phyloP scores from a whole-genome alignment of 2,113 vertebrate species.

The Pheucticus melanocephalus region DNA sequence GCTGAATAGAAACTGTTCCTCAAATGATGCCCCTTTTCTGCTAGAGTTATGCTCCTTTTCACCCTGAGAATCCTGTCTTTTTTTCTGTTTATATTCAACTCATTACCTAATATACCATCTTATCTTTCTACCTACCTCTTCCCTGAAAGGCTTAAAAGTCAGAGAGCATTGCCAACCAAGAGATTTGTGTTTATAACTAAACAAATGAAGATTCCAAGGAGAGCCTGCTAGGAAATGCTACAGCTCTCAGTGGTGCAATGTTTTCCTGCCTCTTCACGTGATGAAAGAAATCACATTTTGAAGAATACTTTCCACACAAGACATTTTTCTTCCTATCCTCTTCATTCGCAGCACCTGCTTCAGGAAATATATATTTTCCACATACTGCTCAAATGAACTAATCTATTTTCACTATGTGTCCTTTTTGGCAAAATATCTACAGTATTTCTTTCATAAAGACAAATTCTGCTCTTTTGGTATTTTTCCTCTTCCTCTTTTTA shows the following conservation, averaged over 20 bases:
- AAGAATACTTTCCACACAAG: constrained; percentile 70
- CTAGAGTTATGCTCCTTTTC: not conserved
- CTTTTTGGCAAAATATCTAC: constrained; percentile 79
- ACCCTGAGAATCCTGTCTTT: not conserved
- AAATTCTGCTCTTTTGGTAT: constrained; percentile 71
- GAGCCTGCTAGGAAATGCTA: constrained; percentile 45
- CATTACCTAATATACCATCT: constrained; percentile 42
- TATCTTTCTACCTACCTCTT: constrained; percentile 32
- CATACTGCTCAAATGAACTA: constrained; percentile 79
- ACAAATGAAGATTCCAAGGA: constrained; percentile 26
- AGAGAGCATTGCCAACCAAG: not conserved
- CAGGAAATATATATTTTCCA: constrained; percentile 78
- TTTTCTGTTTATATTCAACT: not conserved
- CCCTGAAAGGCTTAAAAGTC: constrained; percentile 4
- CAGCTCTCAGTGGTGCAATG: constrained; percentile 53
- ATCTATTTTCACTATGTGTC: constrained; percentile 83
- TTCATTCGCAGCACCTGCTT: constrained; percentile 77
- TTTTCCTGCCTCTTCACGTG: constrained; percentile 69
- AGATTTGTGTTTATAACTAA: not conserved
- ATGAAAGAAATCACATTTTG: constrained; percentile 78
- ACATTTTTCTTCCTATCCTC: constrained; percentile 78
- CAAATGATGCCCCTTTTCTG: not conserved
- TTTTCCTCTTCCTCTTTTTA: constrained; percentile 39
- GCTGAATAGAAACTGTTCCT: not conserved
- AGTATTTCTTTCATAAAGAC: constrained; percentile 80